phyloP scores from a whole-genome alignment of 2,797 vertebrate species.

The Bryconaethiops microstoma region DNA sequence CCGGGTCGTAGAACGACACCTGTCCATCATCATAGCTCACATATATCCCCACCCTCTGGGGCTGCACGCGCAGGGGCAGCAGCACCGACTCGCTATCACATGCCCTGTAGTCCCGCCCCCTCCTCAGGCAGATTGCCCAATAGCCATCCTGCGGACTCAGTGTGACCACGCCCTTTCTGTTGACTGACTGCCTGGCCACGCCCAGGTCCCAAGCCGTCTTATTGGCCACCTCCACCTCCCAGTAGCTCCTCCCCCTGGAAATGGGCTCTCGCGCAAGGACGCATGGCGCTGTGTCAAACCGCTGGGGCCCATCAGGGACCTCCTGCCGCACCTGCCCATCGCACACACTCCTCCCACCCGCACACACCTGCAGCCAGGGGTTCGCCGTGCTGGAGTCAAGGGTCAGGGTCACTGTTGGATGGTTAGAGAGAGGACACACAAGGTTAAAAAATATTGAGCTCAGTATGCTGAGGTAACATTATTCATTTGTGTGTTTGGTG shows the following conservation, averaged over 20 bases:
- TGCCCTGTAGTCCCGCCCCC: constrained; percentile 68
- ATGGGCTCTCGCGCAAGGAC: constrained; percentile 76
- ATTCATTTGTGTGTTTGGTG: no score
- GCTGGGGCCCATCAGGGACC: constrained; percentile 62
- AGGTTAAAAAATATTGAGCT: not conserved
- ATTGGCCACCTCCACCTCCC: constrained; percentile 78
- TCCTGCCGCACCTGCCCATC: constrained; percentile 68
- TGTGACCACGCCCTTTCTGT: constrained; percentile 74
- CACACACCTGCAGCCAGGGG: constrained; percentile 76
- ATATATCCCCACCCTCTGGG: constrained; percentile 66
- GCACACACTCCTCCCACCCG: constrained; percentile 69
- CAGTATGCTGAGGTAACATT: no score
- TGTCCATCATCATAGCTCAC: constrained; percentile 70
- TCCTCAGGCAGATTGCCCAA: constrained; percentile 73
- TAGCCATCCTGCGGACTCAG: constrained; percentile 73
- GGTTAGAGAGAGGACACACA: not conserved
- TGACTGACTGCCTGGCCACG: constrained; percentile 70
- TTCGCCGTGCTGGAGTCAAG: constrained; percentile 81
- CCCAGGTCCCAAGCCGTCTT: constrained; percentile 83
- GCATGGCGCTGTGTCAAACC: constrained; percentile 78
- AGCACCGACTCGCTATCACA: constrained; percentile 66
- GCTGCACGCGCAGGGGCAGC: constrained; percentile 60
- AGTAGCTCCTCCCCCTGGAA: constrained; percentile 76
- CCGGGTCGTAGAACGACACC: constrained; percentile 71
- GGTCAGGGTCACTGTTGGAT: constrained; percentile 67